Evolutionary conservation across 2,888 invertebrate species (phyloP).

Genomic region (Sarcophaga caerulescens): DNA sequence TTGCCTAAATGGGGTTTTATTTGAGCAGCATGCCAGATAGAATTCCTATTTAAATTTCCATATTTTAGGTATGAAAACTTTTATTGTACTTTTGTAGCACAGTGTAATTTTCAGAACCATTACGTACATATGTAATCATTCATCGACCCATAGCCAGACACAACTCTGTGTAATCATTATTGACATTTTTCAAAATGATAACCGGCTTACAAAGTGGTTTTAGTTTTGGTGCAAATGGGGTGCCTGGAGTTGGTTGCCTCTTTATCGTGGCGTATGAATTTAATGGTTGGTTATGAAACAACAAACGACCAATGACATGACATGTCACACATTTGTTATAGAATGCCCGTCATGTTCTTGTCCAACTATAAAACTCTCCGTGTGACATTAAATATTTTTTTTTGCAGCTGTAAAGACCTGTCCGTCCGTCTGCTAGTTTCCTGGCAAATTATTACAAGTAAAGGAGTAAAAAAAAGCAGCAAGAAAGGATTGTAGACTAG

Average conservation of each 20-base stretch:
- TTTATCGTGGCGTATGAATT: slow-evolving; percentile 13
- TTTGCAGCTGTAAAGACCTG: slow-evolving; percentile 12
- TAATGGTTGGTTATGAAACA: slow-evolving; percentile 8
- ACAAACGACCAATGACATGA: slow-evolving; percentile 49
- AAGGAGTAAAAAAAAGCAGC: background rate
- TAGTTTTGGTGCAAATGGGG: no score
- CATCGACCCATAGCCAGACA: no score
- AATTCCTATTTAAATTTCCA: no score
- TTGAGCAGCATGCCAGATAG: no score
- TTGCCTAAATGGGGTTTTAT: no score
- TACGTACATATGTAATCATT: no score
- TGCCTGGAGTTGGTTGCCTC: background rate
- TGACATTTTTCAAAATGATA: no score
- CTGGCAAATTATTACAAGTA: slow-evolving; percentile 10
- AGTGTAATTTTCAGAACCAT: no score
- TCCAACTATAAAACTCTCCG: background rate
- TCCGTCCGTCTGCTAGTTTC: slow-evolving; percentile 51
- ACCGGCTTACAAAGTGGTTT: no score
- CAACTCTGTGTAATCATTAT: no score
- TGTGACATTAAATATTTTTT: slow-evolving; percentile 56
- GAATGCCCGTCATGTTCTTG: background rate
- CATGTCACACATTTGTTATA: slow-evolving; percentile 57
- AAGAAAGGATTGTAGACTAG: slow-evolving; percentile 9
- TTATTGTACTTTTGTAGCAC: no score
- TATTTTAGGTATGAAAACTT: no score